These are phyloP conservation scores for Amblyraja radiata DNA, from an alignment of 2,797 vertebrate species.

Conservation along the genomic window DNA sequence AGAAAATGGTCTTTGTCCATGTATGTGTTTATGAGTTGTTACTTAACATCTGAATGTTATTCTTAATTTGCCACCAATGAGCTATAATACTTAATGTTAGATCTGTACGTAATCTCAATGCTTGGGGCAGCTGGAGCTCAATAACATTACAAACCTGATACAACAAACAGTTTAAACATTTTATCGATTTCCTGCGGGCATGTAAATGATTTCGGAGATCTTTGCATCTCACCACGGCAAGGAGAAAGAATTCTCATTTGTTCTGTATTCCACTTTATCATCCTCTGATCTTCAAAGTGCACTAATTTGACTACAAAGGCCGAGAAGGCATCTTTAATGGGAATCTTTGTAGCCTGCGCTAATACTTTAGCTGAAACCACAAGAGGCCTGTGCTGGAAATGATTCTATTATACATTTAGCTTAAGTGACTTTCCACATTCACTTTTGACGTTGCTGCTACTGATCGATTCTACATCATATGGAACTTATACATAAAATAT, in stretches of 20 bases:
- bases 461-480: background rate
- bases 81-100: background rate
- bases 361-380: background rate
- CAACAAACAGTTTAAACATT: background rate
- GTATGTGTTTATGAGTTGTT: background rate
- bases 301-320: background rate
- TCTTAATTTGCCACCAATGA: background rate
- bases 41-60: background rate
- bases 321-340: background rate
- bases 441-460: background rate
- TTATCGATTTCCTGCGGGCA: background rate
- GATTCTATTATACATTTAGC: background rate
- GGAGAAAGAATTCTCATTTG: background rate
- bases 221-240: background rate
- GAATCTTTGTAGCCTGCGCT: background rate
- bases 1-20: background rate
- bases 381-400: background rate
- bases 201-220: background rate
- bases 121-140: background rate
- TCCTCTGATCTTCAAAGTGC: background rate
- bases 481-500: background rate
- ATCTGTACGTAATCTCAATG: background rate
- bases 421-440: background rate
- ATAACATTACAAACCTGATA: background rate
- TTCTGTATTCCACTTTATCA: background rate